These are phyloP conservation scores for Sparus aurata DNA, from an alignment of 2,797 vertebrate species.

Conservation along the genomic window DNA sequence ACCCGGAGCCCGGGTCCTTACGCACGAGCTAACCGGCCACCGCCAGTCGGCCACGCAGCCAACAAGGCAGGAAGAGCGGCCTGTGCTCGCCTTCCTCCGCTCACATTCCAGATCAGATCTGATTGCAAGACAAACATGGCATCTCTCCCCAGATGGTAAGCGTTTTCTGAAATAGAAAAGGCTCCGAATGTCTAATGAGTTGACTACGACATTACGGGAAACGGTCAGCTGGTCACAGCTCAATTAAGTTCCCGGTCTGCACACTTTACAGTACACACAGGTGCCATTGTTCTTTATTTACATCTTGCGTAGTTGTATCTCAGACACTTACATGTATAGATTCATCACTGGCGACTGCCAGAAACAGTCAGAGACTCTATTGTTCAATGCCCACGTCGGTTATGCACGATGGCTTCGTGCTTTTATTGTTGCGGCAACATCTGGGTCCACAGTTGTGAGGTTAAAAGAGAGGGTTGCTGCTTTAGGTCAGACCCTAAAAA, in stretches of 20 bases:
- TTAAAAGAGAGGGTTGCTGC: constrained; percentile 76
- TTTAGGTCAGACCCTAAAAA: constrained; percentile 86
- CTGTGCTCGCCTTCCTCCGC: constrained; percentile 52
- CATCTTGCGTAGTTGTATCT: not conserved
- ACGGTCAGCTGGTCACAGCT: constrained; percentile 57
- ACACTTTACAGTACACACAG: constrained; percentile 53
- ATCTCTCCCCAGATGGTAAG: constrained; percentile 78
- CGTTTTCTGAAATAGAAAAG: constrained; percentile 69
- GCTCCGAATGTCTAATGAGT: constrained; percentile 74
- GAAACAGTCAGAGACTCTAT: constrained; percentile 39
- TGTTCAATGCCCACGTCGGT: constrained; percentile 46
- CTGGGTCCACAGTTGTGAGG: constrained; percentile 78
- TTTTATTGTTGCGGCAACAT: constrained; percentile 79
- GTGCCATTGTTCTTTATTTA: constrained; percentile 5
- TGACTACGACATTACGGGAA: constrained; percentile 65
- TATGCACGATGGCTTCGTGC: constrained; percentile 49
- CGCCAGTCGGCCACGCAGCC: constrained; percentile 45
- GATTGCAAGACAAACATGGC: constrained; percentile 85
- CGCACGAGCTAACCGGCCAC: constrained; percentile 54
- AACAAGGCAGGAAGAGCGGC: constrained; percentile 64
- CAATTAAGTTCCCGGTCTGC: constrained; percentile 39
- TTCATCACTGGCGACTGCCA: constrained; percentile 53
- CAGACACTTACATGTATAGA: not conserved
- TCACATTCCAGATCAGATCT: constrained; percentile 80
- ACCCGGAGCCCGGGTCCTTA: constrained; percentile 54